A percentile compares a stretch with the other conserved stretches of the same genome.
phyloP scores from a whole-genome alignment of 2,113 vertebrate species.

The Embiotoca jacksoni region DNA sequence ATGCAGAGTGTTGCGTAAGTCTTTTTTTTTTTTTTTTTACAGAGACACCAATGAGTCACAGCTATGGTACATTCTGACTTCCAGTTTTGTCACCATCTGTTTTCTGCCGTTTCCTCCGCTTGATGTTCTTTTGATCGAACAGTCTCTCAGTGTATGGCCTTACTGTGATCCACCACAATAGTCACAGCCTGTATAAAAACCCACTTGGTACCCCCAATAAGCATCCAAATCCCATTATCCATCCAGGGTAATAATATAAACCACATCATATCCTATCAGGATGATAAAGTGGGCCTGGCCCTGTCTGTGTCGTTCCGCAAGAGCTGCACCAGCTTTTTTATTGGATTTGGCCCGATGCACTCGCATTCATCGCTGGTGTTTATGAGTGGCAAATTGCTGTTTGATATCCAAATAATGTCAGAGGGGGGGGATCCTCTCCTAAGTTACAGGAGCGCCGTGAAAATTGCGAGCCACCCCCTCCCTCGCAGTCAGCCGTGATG shows the following conservation, averaged over 20 bases:
- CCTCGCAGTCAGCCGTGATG: conserved; percentile 73
- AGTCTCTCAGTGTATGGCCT: conserved; percentile 39
- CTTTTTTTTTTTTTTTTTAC: conserved; percentile 38
- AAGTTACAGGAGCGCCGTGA: conserved; percentile 50
- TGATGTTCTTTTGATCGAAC: conserved; percentile 65
- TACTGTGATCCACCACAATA: conserved; percentile 60
- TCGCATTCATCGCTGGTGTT: conserved; percentile 61
- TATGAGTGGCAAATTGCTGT: conserved; percentile 78
- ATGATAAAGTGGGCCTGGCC: conserved; percentile 70
- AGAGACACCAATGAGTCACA: conserved; percentile 68
- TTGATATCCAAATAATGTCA: conserved; percentile 79
- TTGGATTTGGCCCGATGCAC: conserved; percentile 72
- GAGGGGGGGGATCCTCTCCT: conserved; percentile 52
- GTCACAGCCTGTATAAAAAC: conserved; percentile 54
- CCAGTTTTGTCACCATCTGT: conserved; percentile 64
- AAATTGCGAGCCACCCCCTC: conserved; percentile 64
- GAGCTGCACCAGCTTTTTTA: conserved; percentile 58
- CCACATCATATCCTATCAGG: conserved; percentile 74
- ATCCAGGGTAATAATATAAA: conserved; percentile 73
- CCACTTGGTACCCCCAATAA: conserved; percentile 65
- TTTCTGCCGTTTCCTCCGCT: conserved; percentile 42
- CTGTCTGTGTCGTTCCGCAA: conserved; percentile 46
- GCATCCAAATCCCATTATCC: conserved; percentile 73
- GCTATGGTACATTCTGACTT: conserved; percentile 57
- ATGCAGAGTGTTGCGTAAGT: conserved; percentile 58